Evolutionary conservation across 2,113 vertebrate genomes (phyloP), one percentile per base, ranked within the genome.

Genomic region (Psephotus haematonotus): DNA sequence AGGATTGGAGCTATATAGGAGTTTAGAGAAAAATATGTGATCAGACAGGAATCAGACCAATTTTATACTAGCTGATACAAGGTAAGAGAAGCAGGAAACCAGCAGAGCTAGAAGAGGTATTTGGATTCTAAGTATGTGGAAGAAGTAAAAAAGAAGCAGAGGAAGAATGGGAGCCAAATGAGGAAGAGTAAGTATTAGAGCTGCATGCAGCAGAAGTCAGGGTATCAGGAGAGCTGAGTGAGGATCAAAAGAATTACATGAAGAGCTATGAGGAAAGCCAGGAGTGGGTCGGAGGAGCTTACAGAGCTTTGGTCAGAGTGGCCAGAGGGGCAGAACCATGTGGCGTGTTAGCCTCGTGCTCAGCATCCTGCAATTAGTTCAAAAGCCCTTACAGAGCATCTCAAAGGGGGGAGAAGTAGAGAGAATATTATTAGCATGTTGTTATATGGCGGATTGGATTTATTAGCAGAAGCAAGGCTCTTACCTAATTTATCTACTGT

Each of bases 171-270:
- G 57, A 72, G 31, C 43, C 52, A 86, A 49, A 49, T 79, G 53
- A 78, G 33, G 44, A 84, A 78, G 20, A 80, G 13, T 14, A 74
- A 68, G 71, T 68, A 33, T 52, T 84, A 84, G 37, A 86, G n/a
- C 60, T 78, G 64, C 35, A n/a, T 65, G 76, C 88, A 86, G 57
- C 39, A 88, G 37, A 52, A 93, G 57, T 85, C 86, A 85, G 62
- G 39, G 49, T 95, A 88, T 95, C 74, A 76, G 70, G 63, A 89
- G 74, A 85, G 55, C 86, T 96, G 88, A 87, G 70, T 43, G 83
- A 29, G 65, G 80, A 89, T 96, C 86, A 91, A 74, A 53, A 80
- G 83, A 72, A 93, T 96, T 94, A 87, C 67, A 49, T n/a, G 7
- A 69, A 87, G 71, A 90, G 60, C 70, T 74, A 53, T 65, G 52